phyloP scores from a whole-genome alignment of 2,888 invertebrate genomes.

The Tiliacea aurago region DNA sequence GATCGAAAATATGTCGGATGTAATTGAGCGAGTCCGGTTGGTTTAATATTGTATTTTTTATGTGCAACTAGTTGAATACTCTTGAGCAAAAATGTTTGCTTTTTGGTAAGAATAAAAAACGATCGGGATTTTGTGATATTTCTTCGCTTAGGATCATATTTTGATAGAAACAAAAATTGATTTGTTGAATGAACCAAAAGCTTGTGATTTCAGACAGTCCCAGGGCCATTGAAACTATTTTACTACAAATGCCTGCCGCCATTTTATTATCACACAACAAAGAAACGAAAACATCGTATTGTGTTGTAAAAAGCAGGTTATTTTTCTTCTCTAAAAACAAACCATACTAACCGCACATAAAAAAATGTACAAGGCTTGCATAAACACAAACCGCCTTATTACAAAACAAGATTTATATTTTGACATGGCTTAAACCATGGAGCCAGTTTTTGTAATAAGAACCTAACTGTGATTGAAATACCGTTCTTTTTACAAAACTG shows the following conservation, averaged over 20 bases:
- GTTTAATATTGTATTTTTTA: constrained; percentile 18
- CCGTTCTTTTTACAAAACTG: no score
- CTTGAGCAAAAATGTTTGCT: not conserved
- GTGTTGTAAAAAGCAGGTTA: not conserved
- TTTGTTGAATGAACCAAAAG: constrained; percentile 21
- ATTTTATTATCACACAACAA: constrained; percentile 7
- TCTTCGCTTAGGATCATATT: constrained; percentile 2
- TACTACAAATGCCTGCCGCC: not conserved
- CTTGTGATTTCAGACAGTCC: constrained; percentile 8
- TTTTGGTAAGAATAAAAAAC: not conserved
- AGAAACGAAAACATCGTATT: not conserved
- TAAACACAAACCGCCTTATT: no score
- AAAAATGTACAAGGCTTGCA: constrained; percentile 19
- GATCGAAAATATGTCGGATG: constrained; percentile 38
- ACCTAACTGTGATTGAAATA: no score
- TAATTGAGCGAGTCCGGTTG: constrained; percentile 14
- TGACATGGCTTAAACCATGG: no score
- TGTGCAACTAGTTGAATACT: constrained; percentile 37
- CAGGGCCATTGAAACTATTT: constrained; percentile 10
- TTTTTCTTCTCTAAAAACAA: constrained; percentile 17
- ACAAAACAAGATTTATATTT: no score
- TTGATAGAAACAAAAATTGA: constrained; percentile 7
- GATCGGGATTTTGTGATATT: not conserved
- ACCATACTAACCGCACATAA: not conserved
- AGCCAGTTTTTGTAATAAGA: no score